These are phyloP conservation scores for Myocastor coypus DNA, from an alignment of 2,113 vertebrate species.

Conservation along the genomic window DNA sequence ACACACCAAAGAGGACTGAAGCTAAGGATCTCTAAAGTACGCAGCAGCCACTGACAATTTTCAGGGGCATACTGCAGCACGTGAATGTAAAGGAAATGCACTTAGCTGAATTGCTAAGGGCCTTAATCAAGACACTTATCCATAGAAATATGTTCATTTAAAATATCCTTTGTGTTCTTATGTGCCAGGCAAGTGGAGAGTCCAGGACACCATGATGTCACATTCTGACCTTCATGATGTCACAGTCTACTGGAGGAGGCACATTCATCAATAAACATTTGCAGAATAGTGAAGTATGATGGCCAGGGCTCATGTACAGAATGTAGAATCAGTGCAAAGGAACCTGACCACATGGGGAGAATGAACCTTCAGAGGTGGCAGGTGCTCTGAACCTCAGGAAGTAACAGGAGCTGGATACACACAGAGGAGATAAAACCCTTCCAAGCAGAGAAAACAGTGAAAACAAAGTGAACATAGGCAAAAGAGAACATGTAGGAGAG, in stretches of 20 bases:
- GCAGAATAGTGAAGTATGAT: too few species aligned
- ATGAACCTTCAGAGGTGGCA: background rate
- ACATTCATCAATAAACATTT: background rate
- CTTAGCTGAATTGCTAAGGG: background rate
- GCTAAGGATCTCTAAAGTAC: background rate
- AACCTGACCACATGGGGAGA: background rate
- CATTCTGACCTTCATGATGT: background rate
- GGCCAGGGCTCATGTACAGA: too few species aligned
- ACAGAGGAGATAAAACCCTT: background rate
- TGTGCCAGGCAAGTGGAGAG: background rate
- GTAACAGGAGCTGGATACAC: background rate
- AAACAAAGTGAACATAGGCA: background rate
- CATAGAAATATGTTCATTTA: background rate
- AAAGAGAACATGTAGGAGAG: background rate
- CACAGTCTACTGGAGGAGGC: background rate
- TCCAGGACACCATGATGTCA: background rate
- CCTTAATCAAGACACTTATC: background rate
- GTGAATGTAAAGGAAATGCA: background rate
- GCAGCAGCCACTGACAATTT: background rate
- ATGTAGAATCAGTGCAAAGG: background rate
- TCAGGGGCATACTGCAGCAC: background rate
- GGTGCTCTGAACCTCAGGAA: background rate
- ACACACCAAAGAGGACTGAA: background rate
- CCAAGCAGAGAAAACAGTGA: background rate
- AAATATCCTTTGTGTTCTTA: background rate